Base-by-base conservation (phyloP, 2,113 vertebrate genomes). In the Calidris pygmaea region DNA sequence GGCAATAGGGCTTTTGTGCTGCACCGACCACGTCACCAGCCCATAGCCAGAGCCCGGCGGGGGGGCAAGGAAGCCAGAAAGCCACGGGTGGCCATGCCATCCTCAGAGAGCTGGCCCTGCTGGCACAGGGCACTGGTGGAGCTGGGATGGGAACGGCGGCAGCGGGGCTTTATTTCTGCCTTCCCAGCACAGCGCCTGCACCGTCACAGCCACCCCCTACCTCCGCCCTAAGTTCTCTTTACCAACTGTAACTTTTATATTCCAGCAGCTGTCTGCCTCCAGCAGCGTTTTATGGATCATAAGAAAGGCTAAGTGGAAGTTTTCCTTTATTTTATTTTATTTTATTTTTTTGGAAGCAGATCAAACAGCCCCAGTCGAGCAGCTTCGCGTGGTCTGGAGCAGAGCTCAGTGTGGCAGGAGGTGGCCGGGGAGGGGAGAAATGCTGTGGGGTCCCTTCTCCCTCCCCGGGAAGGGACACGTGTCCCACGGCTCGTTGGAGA, bases 221-320 rank as follows among this genome's bases (percentile, higher is more conserved):
- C 37, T 45, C 39, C 1, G 0, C 86, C 15, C 8, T 73, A 32
- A 87, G 77, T 85, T 93, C 77, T 66, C 65, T 59, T 81, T 72
- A 67, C 70, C 52, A 71, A 34, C 90, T 70, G 76, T 41, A 93
- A 71, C 91, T 95, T 89, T 80, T 88, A 85, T 24, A 66, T 59
- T 71, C 34, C 84, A 74, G 89, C 91, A 95, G 89, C 94, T 97
- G 94, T 60, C 73, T 60, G 91, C 91, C 84, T 95, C 91, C 87
- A 93, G 91, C 80, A 56, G 80, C 6, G 7, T 85, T 96, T 92
- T 92, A 91, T 82, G 94, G 94, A 87, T 95, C 89, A 24, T 75
- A 74, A 68, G 87, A 85, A 92, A 95, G 84, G 89, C 89, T 85
- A 95, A 95, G 74, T 94, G 89, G 89, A 90, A 90, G 90, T 62